Base-by-base conservation (phyloP, 2,888 invertebrate genomes). In the Plagiodera versicolora region DNA sequence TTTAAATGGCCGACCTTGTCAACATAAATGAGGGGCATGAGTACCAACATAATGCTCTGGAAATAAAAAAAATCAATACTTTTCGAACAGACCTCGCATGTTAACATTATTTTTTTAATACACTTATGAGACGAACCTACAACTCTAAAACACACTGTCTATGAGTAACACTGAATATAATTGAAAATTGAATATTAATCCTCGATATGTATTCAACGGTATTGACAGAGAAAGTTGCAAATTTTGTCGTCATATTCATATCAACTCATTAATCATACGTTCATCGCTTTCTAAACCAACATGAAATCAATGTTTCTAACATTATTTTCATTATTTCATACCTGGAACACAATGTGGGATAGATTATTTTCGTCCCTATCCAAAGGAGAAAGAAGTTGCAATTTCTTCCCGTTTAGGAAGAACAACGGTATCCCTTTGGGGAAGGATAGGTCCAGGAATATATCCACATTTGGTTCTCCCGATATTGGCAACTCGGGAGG, bases 261-360 rank as follows among this genome's bases (percentile, higher is more conserved):
- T 32, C 9, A 32, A 10, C 11, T 32, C 10, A 14, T 39, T 14
- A 1, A 39, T 39, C n/a, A n/a, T n/a, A n/a, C n/a, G 39, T 14
- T 14, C 14, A 39, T 39, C 4, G 14, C 39, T 14, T 39, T n/a
- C 39, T 14, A 39, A 4, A 32, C 11, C 9, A 32, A 5, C 9
- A 32, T 11, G 2, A 24, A 24, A 39, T 39, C 14, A 39, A 39
- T 39, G 39, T 14, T 14, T 39, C 11, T 14, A 14, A 44, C 20
- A 39, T 17, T 24, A 35, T 10, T 3, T 11, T n/a, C n/a, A 51
- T 32, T n/a, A n/a, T n/a, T n/a, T 14, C 78, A 80, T 80, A 93
- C 92, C 88, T 94, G 92, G 77, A 94, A 93, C 24, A 93, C 91
- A 80, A 93, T 89, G 81, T 94, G 93, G 58, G 93, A 93, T 58